phyloP scores from a whole-genome alignment of 2,113 vertebrate species.

The Dermatemys mawii region DNA sequence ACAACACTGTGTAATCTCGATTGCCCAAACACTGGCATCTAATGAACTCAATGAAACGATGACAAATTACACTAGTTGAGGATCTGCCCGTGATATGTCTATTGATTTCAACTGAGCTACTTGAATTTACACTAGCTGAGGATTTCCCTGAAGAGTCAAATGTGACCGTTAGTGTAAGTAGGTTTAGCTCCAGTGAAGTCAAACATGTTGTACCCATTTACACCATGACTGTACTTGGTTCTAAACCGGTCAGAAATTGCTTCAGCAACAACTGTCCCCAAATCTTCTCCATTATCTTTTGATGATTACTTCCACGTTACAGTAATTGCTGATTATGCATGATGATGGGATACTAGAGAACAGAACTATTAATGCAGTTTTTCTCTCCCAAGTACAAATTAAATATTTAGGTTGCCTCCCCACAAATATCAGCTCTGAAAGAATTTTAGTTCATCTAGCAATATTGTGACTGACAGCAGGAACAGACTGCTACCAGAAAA shows the following conservation, averaged over 20 bases:
- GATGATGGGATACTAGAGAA: neutral
- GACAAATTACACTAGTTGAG: neutral
- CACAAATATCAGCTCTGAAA: neutral
- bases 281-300: neutral
- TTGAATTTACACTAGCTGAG: neutral
- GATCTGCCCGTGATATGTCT: too few species aligned
- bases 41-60: neutral
- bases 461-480: neutral
- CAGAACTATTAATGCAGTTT: neutral
- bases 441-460: neutral
- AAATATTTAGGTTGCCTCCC: neutral
- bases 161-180: neutral
- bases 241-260: neutral
- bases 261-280: neutral
- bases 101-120: neutral
- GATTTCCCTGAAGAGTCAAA: neutral
- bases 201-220: neutral
- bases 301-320: neutral
- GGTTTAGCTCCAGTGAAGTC: neutral
- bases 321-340: neutral
- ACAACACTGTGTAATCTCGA: neutral
- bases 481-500: neutral
- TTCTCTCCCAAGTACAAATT: neutral
- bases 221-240: neutral
- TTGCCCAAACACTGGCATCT: neutral